Evolutionary conservation across 2,888 invertebrate species (phyloP).

Genomic region (Drosophila infuscata): DNA sequence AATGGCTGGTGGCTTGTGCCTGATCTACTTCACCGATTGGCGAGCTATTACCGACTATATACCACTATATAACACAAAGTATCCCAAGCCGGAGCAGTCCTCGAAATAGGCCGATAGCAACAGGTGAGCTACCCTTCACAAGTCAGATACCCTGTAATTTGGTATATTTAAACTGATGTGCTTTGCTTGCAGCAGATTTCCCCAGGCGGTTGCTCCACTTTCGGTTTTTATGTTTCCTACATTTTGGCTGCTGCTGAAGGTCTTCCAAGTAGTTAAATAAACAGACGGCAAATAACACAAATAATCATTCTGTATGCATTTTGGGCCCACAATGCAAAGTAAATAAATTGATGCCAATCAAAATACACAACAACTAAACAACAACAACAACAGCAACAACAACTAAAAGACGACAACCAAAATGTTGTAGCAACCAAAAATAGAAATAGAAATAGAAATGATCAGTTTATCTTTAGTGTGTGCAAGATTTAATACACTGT

Average conservation of each 20-base stretch:
- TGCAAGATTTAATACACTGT: constrained; percentile 5
- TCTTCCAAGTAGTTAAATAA: constrained; percentile 38
- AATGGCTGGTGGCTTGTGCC: constrained; percentile 39
- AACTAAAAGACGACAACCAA: constrained; percentile 27
- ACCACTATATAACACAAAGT: constrained; percentile 68
- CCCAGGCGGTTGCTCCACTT: not conserved
- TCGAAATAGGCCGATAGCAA: not conserved
- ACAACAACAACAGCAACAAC: constrained; percentile 19
- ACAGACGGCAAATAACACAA: constrained; percentile 22
- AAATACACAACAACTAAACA: constrained; percentile 35
- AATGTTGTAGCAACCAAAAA: constrained; percentile 1
- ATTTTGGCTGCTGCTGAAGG: constrained; percentile 29
- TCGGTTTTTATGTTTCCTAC: constrained; percentile 13
- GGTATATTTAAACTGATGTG: not conserved
- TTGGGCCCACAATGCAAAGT: constrained; percentile 41
- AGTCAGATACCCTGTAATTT: not conserved
- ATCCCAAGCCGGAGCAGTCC: constrained; percentile 40
- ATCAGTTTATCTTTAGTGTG: not conserved
- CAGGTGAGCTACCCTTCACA: not conserved
- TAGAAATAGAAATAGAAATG: constrained; percentile 2
- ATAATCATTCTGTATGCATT: constrained; percentile 36
- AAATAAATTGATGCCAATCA: constrained; percentile 61
- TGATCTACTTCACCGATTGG: constrained; percentile 67
- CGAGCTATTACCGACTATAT: constrained; percentile 53
- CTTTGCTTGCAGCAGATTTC: not conserved